Base-by-base conservation (phyloP, 2,113 vertebrate species). In the Cardinalis cardinalis region DNA sequence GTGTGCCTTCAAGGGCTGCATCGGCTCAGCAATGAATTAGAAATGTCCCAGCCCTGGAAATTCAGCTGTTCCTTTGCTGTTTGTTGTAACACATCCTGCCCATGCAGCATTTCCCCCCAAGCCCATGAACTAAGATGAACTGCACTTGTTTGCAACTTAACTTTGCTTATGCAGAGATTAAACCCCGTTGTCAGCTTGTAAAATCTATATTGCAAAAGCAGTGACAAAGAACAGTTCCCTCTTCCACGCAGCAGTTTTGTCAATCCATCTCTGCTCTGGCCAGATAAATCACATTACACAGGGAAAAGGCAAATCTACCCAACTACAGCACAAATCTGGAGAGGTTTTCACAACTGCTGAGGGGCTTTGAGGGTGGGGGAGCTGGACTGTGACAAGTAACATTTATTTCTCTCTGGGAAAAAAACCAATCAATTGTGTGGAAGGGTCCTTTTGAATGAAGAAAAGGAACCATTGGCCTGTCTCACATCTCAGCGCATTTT, bases 131-230 rank as follows among this genome's bases (percentile, higher is more conserved):
- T 32, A 18, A 91, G 72, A 73, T 66, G 72, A 92, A 82, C 72
- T 59, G 51, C 59, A 13, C 52, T 71, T 92, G 79, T 76, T 91
- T 88, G 68, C 59, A 94, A 80, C 25, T 85, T 87, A 59, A 83
- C 78, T 94, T 94, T 55, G 68, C 82, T 94, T 83, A 88, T 82
- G 86, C 32, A 20, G 68, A 89, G 87, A 87, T 92, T 92, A 94
- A 90, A 15, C 29, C 49, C 34, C 5, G 4, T 51, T 90, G 88
- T 86, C 84, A 84, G 17, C 49, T 82, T 55, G 26, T 58, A 84
- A 92, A 87, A 90, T 93, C 88, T 90, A 65, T 82, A 70, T 53
- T 84, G 61, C 32, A 28, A 56, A 87, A 74, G 31, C 65, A 51
- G 28, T 38, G 83, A 60, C 73, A 93, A 71, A 81, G 76, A 69